A percentile compares a stretch with the other conserved stretches of the same genome.
These are phyloP conservation scores for Bolinopsis microptera DNA, from an alignment of 37 sponge, comb jelly and placozoan species.

Conservation along the genomic window DNA sequence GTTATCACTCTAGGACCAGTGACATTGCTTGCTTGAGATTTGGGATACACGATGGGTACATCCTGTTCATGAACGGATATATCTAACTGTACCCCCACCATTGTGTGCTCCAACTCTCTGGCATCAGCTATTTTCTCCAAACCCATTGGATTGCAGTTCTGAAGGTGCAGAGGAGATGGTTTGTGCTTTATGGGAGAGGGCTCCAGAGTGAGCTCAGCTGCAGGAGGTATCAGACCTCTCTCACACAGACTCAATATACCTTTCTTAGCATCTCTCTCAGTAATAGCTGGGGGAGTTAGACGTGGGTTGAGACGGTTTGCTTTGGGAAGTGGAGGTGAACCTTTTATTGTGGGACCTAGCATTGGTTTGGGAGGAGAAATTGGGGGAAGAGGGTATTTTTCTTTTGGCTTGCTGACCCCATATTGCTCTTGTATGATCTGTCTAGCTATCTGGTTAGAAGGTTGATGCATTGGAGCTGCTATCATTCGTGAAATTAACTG, in stretches of 20 bases:
- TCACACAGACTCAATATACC: slow-evolving; percentile 90
- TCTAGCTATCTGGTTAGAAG: slow-evolving; percentile 41
- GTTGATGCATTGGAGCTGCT: slow-evolving; percentile 65
- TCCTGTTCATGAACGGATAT: slow-evolving; percentile 34
- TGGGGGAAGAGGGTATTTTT: background rate
- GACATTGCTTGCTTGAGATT: background rate
- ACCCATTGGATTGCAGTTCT: background rate
- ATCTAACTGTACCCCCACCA: slow-evolving; percentile 58
- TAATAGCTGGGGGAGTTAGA: slow-evolving; percentile 79
- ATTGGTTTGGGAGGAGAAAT: slow-evolving; percentile 55
- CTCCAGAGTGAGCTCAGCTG: slow-evolving; percentile 78
- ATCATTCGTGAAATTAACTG: slow-evolving; percentile 34
- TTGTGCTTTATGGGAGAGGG: slow-evolving; percentile 78
- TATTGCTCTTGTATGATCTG: slow-evolving; percentile 62
- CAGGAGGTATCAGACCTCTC: slow-evolving; percentile 91
- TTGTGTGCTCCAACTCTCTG: slow-evolving; percentile 51
- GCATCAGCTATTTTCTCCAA: slow-evolving; percentile 64
- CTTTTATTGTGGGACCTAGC: slow-evolving; percentile 58
- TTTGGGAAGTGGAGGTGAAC: slow-evolving; percentile 59
- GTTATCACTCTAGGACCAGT: slow-evolving; percentile 22
- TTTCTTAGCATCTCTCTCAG: slow-evolving; percentile 76
- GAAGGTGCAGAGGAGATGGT: slow-evolving; percentile 52
- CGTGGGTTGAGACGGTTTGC: slow-evolving; percentile 65
- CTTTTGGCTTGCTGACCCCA: slow-evolving; percentile 54
- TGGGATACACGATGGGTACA: slow-evolving; percentile 12